Evolutionary conservation across 2,113 vertebrate species (phyloP).

Genomic region (Oryzias celebensis): DNA sequence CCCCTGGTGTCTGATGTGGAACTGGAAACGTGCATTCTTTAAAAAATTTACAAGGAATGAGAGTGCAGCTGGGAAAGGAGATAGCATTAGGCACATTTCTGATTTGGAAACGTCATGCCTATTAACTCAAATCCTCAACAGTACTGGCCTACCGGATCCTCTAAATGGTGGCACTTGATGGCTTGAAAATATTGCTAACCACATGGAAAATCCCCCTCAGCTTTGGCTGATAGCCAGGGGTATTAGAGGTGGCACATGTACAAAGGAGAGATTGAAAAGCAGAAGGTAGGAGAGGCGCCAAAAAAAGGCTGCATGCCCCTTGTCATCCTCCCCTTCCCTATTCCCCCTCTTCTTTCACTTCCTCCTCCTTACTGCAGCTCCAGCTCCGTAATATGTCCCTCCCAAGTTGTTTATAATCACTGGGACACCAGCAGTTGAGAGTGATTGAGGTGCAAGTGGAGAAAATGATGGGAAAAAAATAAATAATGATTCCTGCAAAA

Average conservation of each 20-base stretch:
- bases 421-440: constrained; percentile 26
- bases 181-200: constrained; percentile 66
- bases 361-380: constrained; percentile 17
- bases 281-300: constrained; percentile 31
- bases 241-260: constrained; percentile 52
- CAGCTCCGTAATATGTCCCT: constrained; percentile 34
- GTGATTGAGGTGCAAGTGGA: constrained; percentile 33
- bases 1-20: background rate
- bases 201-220: constrained; percentile 49
- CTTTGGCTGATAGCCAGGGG: constrained; percentile 41
- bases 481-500: constrained; percentile 50
- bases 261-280: constrained; percentile 55
- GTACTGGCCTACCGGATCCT: constrained; percentile 50
- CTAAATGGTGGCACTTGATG: constrained; percentile 61
- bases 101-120: constrained; percentile 59
- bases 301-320: constrained; percentile 20
- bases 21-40: constrained; percentile 11
- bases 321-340: constrained; percentile 20
- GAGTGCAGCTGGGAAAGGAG: constrained; percentile 44
- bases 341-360: constrained; percentile 20
- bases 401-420: constrained; percentile 54
- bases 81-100: constrained; percentile 50
- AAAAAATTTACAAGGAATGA: constrained; percentile 29
- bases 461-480: constrained; percentile 35
- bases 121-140: constrained; percentile 65